Conservation (phyloP, 2,797 vertebrate genomes). For the Gymnothorax reevesii region DNA sequence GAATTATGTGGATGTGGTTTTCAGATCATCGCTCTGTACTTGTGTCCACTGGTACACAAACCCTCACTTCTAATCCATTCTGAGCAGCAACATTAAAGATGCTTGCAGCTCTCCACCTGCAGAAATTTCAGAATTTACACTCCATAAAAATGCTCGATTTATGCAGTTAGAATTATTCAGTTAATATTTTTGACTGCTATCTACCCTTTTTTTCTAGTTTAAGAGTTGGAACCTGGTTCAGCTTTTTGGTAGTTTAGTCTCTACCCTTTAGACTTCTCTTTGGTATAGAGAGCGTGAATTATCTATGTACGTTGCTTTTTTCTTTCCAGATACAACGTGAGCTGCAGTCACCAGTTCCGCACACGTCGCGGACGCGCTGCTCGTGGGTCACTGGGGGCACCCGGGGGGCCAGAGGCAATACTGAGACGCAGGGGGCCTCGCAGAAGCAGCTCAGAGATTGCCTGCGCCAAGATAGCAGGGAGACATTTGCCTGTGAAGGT, state of each 20-base stretch:
- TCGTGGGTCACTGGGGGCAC: constrained; percentile 62
- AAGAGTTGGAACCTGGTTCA: background rate
- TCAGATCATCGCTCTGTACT: background rate
- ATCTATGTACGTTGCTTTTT: background rate
- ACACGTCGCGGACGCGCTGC: constrained; percentile 79
- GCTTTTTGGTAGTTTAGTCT: background rate
- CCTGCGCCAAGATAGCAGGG: constrained; percentile 83
- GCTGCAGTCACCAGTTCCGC: constrained; percentile 93
- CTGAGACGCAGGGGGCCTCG: constrained; percentile 81
- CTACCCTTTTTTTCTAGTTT: background rate
- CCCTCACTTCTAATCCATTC: background rate
- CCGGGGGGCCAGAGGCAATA: constrained; percentile 70
- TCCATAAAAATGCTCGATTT: no score
- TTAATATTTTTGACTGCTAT: background rate
- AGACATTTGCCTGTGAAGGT: constrained; percentile 81
- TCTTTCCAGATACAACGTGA: constrained; percentile 88
- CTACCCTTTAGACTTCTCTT: background rate
- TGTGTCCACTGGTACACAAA: background rate
- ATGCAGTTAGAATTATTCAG: no score
- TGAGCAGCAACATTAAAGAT: background rate
- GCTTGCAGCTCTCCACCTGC: background rate
- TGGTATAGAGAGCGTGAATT: background rate
- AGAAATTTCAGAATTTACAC: background rate
- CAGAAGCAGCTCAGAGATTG: constrained; percentile 83
- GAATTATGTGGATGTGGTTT: background rate